A percentile compares a stretch with the other conserved stretches of the same genome.
Conservation (phyloP, 2,797 vertebrate species). For the Menidia menidia region DNA sequence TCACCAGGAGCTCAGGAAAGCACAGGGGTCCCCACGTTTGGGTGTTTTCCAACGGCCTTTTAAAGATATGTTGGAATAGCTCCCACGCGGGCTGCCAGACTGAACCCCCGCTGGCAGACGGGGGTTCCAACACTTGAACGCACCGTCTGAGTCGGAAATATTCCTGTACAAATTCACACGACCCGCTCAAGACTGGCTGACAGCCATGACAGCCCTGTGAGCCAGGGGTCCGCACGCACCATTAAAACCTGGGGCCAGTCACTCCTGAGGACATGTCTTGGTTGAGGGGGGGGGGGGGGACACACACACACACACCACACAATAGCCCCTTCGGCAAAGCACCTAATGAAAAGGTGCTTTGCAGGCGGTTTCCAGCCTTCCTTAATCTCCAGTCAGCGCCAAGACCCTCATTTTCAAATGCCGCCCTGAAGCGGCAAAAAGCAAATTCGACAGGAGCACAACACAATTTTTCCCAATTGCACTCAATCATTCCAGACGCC, state of each 20-base stretch:
- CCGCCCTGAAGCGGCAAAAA: slow-evolving; percentile 17
- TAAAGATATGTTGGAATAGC: slow-evolving; percentile 26
- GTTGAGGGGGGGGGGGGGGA: slow-evolving; percentile 17
- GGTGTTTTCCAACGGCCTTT: slow-evolving; percentile 17
- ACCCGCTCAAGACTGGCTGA: slow-evolving; percentile 38
- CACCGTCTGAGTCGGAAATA: slow-evolving; percentile 44
- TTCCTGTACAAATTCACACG: slow-evolving; percentile 41
- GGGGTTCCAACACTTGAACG: slow-evolving; percentile 22
- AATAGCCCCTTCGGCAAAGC: slow-evolving; percentile 25
- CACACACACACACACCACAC: slow-evolving; percentile 8
- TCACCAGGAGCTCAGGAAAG: slow-evolving; percentile 2
- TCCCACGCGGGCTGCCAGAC: slow-evolving; percentile 15
- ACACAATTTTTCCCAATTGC: slow-evolving; percentile 6
- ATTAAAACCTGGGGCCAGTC: slow-evolving; percentile 32
- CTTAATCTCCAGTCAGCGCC: slow-evolving; percentile 64
- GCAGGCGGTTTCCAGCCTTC: slow-evolving; percentile 47
- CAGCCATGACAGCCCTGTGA: slow-evolving; percentile 30
- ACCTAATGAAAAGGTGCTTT: too few relatives aligned
- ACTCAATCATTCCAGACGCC: slow-evolving; percentile 11
- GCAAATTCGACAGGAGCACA: slow-evolving; percentile 29
- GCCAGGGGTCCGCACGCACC: slow-evolving; percentile 37
- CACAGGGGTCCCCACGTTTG: not conserved
- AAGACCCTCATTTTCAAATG: slow-evolving; percentile 49
- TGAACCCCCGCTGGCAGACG: slow-evolving; percentile 35
- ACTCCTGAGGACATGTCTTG: slow-evolving; percentile 57